phyloP scores from a whole-genome alignment of 2,797 vertebrate genomes.

The Paguma larvata region DNA sequence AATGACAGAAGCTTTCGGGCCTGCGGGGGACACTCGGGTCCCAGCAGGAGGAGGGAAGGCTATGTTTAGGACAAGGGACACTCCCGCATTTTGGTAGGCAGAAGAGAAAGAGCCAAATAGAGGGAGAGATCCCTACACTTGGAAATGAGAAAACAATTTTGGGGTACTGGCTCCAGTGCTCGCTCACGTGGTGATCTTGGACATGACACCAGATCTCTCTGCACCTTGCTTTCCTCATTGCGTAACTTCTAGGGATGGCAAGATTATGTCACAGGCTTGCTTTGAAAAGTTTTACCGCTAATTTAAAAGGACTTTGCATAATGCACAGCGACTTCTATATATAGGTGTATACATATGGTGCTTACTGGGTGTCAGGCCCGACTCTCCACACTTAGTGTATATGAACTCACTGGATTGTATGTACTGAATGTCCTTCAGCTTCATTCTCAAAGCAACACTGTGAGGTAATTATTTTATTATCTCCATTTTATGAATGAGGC shows the following conservation, averaged over 20 bases:
- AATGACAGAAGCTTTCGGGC: not conserved
- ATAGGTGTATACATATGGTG: rapidly evolving
- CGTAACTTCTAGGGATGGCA: not conserved
- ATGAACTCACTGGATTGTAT: not conserved
- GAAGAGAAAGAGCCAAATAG: not conserved
- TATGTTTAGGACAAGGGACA: not conserved
- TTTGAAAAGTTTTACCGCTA: not conserved
- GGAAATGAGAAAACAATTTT: not conserved
- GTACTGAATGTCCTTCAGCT: not conserved
- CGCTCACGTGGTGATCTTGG: not conserved
- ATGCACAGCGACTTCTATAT: not conserved
- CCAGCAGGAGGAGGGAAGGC: not conserved
- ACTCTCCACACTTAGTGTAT: not conserved
- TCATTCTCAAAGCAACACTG: not conserved
- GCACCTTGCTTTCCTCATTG: not conserved
- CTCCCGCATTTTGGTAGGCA: not conserved
- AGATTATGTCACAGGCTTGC: not conserved
- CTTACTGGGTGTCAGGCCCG: too few species aligned
- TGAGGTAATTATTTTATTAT: not conserved
- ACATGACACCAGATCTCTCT: not conserved
- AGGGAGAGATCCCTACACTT: not conserved
- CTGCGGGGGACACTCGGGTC: not conserved
- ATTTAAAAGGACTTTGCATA: not conserved
- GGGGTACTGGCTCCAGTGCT: not conserved
- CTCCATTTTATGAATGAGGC: not conserved